Base-by-base conservation (phyloP, 2,888 invertebrate species). In the Erebia palarica region DNA sequence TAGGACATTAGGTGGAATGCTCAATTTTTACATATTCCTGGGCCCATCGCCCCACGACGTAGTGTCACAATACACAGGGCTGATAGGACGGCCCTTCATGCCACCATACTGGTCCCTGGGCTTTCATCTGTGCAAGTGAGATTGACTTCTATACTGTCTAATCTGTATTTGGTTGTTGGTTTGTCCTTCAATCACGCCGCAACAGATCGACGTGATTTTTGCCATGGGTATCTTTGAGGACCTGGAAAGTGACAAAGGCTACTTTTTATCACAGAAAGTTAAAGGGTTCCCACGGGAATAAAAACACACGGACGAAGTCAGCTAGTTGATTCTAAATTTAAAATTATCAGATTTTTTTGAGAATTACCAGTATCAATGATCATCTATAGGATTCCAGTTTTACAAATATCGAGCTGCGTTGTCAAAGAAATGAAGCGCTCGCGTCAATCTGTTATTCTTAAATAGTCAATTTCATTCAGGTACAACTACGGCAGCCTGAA, bases 101-200 rank as follows among this genome's bases (percentile, higher is more conserved):
- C 98, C 98, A 0, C 97, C 98, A 0, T 97, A 96, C 84, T 98
- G 98, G 98, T 93, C 96, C 0, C 94, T 98, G 0, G 98, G 98
- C 1, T 98, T 97, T 86, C 98, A 98, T 88, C 90, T 98, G 44
- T 97, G 97, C 94, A 95, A 96, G 94, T 96, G 77, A 78, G 84
- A 57, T 16, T 16, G 9, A 7, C 51, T n/a, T 51, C n/a, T 11
- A 44, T 10, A 3, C 44, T 0, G 11, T 44, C 36, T 36, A 36
- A 7, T 36, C 36, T 21, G 21, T 21, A 21, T 21, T 21, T 21
- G 21, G 21, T 21, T 21, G 21, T 21, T 21, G 21, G 21, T 21
- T 21, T 21, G 21, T 21, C 21, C 21, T 21, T 21, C 3, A 21
- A 21, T 21, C 21, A 21, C 21, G 21, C 1, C 21, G 21, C 21